phyloP scores from a whole-genome alignment of 1,140 invertebrate genomes.

The Cotesia chilonis region DNA sequence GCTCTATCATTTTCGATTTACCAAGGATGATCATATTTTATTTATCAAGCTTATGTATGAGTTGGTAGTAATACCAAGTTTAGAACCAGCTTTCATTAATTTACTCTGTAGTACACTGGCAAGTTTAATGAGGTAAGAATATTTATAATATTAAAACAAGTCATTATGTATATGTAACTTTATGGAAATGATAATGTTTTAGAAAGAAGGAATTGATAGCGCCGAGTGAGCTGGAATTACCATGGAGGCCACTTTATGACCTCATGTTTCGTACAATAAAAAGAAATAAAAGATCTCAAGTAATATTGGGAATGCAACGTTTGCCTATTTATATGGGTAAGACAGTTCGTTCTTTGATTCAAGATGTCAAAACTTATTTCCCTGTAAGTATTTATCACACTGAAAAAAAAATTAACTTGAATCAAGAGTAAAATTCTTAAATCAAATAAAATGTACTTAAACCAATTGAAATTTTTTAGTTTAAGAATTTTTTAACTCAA shows the following conservation, averaged over 20 bases:
- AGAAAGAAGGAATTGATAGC: conserved; percentile 82
- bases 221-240: conserved; percentile 81
- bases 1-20: conserved; percentile 86
- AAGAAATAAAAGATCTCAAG: conserved; percentile 56
- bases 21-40: conserved; percentile 89
- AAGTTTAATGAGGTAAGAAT: conserved; percentile 68
- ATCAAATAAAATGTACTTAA: too few species aligned
- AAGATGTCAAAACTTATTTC: conserved; percentile 57
- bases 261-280: conserved; percentile 67
- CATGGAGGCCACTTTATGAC: conserved; percentile 88
- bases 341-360: conserved; percentile 50
- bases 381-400: conserved; percentile 50
- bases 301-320: conserved; percentile 72
- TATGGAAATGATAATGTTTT: neutral
- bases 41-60: conserved; percentile 87
- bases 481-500: too few species aligned
- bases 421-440: too few species aligned
- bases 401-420: too few species aligned
- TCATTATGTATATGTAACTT: neutral
- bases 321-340: conserved; percentile 64
- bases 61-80: conserved; percentile 77
- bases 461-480: too few species aligned
- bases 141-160: conserved; percentile 11
- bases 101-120: conserved; percentile 72
- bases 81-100: conserved; percentile 78